These are phyloP conservation scores for Muscicapa comitata DNA, from an alignment of 2,797 vertebrate species.

Conservation along the genomic window DNA sequence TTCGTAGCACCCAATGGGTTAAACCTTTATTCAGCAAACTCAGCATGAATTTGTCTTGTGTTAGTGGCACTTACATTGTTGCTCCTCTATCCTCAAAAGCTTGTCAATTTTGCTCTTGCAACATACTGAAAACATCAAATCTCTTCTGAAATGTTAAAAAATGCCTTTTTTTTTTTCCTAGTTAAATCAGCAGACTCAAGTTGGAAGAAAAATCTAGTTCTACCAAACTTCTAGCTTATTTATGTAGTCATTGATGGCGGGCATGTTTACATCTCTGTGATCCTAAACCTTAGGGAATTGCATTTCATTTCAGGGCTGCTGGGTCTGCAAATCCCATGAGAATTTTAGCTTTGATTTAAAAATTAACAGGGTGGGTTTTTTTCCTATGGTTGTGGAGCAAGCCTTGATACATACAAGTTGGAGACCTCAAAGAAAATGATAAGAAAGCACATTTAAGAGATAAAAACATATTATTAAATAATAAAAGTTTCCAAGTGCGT, in stretches of 20 bases:
- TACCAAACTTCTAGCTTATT: neutral
- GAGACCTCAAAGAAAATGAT: neutral
- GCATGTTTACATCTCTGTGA: slow-evolving; percentile 1
- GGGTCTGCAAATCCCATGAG: neutral
- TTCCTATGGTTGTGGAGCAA: neutral
- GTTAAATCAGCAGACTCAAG: neutral
- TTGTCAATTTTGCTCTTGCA: neutral
- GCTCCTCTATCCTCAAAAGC: neutral
- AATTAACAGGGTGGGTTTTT: neutral
- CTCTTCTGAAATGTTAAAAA: neutral
- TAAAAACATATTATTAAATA: neutral
- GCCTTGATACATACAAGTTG: neutral
- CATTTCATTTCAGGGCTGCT: neutral
- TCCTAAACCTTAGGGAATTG: neutral
- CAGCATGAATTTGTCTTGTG: neutral
- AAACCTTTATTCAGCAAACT: neutral
- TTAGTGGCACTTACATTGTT: neutral
- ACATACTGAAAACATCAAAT: neutral
- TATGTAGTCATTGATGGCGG: neutral
- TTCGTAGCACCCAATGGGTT: neutral
- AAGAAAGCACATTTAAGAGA: neutral
- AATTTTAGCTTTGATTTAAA: neutral
- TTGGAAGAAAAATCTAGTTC: neutral
- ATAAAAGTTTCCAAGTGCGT: neutral
- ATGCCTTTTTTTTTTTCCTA: no score